Evolutionary conservation across 2,797 vertebrate genomes (phyloP), one percentile per base, ranked within the genome.

Genomic region (Jordanella pulchra): DNA sequence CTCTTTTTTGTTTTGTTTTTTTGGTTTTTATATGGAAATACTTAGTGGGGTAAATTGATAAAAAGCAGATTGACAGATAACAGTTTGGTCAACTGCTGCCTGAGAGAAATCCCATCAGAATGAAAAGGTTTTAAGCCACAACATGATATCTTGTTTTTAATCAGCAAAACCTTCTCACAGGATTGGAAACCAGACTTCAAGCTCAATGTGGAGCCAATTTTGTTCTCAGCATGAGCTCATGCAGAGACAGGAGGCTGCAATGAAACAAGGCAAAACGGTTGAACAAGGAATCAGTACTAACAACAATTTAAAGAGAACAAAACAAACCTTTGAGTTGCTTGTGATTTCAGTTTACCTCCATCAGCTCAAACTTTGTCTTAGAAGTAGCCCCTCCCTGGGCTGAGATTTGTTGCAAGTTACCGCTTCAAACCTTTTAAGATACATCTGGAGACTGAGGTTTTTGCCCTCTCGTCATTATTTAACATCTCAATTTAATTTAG

Each of bases 191-290:
- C 58, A 65, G 12, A 48, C 42, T 13, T 69, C 55, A 55, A 27
- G 50, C 47, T 72, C 25, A 50, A 42, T 7, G 28, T 44, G 55
- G 50, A 44, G 47, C 39, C 23, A 71, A 54, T 47, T 53, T 70
- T 56, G 25, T 17, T 32, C 60, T 50, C 60, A 39, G 67, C 39
- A 32, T 27, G 48, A 55, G n/a, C 17, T 18, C 21, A 44, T 25
- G 39, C 30, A 48, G 61, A 63, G 70, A 53, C 23, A 28, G 45
- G 32, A 18, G 42, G 64, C 65, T 51, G 65, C 48, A 48, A 61
- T 11, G 56, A 47, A 47, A 54, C 21, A 39, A 44, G 58, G 44
- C 47, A 7, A 51, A 17, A 27, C 10, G 15, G 3, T 25, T 6
- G 50, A 28, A 51, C 54, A 25, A 53, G 25, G 51, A 32, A 51